These are phyloP conservation scores for Phymastichus coffea DNA, from an alignment of 1,140 invertebrate species.

Conservation along the genomic window DNA sequence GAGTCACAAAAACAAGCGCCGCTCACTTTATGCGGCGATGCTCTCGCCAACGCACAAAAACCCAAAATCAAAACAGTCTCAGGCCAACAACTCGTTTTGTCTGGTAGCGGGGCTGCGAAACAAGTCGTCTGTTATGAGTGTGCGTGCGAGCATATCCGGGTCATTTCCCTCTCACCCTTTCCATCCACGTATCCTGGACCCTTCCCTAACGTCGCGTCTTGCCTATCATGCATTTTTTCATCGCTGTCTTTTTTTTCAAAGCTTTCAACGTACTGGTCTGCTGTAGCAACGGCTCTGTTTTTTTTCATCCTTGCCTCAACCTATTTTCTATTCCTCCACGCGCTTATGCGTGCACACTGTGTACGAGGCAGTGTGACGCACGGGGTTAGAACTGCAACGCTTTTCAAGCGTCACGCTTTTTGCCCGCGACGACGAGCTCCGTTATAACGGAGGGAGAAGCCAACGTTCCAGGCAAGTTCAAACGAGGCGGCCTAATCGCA, in stretches of 20 bases:
- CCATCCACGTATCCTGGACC: slow-evolving; percentile 6
- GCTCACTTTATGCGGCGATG: background rate
- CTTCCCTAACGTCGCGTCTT: slow-evolving; percentile 22
- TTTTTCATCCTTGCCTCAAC: slow-evolving; percentile 10
- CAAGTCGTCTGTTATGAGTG: slow-evolving; percentile 38
- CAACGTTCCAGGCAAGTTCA: too few species aligned
- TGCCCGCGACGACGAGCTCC: too few species aligned
- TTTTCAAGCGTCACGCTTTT: too few species aligned
- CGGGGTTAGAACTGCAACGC: too few species aligned
- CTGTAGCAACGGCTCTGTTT: background rate
- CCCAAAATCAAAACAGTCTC: slow-evolving; percentile 8
- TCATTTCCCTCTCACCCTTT: slow-evolving; percentile 36
- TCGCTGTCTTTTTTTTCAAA: slow-evolving; percentile 28
- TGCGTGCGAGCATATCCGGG: slow-evolving; percentile 39
- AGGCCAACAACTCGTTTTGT: slow-evolving; percentile 10
- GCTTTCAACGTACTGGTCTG: slow-evolving; percentile 24
- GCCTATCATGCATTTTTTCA: background rate
- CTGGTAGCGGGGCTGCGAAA: slow-evolving; percentile 15
- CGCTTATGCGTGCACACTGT: too few species aligned
- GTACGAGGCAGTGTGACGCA: too few species aligned
- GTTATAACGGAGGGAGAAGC: too few species aligned
- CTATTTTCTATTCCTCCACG: too few species aligned
- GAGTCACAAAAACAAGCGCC: background rate
- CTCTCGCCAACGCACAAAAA: slow-evolving; percentile 2
- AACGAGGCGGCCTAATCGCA: too few species aligned